phyloP scores from a whole-genome alignment of 2,888 invertebrate genomes.

The Drosophila meridionalis region DNA sequence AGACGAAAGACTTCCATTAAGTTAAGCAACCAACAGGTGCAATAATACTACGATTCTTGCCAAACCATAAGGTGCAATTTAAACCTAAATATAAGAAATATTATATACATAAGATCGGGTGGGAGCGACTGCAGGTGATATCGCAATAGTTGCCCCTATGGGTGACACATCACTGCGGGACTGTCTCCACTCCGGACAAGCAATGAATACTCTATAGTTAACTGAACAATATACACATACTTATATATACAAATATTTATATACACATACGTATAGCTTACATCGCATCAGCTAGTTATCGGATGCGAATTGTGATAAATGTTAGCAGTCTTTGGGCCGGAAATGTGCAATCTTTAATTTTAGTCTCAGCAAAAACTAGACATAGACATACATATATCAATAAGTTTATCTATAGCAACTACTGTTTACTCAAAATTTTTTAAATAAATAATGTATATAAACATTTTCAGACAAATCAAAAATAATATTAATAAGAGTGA shows the following conservation, averaged over 20 bases:
- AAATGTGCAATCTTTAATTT: constrained; percentile 83
- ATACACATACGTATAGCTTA: constrained; percentile 41
- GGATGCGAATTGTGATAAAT: constrained; percentile 84
- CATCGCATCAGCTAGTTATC: constrained; percentile 59
- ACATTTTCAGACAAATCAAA: constrained; percentile 3
- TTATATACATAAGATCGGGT: not conserved
- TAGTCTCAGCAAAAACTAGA: constrained; percentile 52
- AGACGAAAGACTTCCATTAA: constrained; percentile 58
- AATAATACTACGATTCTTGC: constrained; percentile 70
- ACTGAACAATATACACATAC: constrained; percentile 9
- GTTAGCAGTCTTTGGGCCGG: constrained; percentile 85
- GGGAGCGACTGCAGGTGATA: constrained; percentile 28
- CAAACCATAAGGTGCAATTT: constrained; percentile 74
- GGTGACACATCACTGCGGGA: constrained; percentile 18
- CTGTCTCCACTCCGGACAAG: constrained; percentile 1
- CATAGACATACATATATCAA: not conserved
- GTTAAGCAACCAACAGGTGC: constrained; percentile 61
- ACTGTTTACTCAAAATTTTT: constrained; percentile 7
- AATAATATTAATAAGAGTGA: not conserved
- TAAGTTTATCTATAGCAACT: constrained; percentile 22
- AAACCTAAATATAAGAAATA: constrained; percentile 2
- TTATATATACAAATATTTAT: constrained; percentile 1
- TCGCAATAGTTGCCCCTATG: constrained; percentile 32
- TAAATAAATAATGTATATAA: constrained; percentile 50
- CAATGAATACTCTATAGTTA: constrained; percentile 36